Percentiles rank a stretch among this genome's conserved stretches.
These are phyloP conservation scores for Protomyctophum bolini DNA, from an alignment of 2,113 vertebrate species.

Conservation along the genomic window DNA sequence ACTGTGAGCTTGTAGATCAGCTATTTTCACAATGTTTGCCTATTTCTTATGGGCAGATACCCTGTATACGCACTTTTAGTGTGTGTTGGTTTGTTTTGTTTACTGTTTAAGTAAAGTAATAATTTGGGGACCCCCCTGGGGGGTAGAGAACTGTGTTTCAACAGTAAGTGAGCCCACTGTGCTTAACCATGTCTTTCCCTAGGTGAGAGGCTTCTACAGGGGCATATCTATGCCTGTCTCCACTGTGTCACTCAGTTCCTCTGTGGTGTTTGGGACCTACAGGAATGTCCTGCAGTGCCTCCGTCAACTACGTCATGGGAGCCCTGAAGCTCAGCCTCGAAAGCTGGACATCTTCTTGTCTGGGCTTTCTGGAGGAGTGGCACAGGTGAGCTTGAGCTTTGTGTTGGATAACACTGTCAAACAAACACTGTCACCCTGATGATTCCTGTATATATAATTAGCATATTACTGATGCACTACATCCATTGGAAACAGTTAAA, in stretches of 20 bases:
- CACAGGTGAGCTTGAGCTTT: slow-evolving; percentile 70
- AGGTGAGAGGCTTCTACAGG: slow-evolving; percentile 85
- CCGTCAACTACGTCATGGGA: slow-evolving; percentile 74
- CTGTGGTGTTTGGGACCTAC: slow-evolving; percentile 84
- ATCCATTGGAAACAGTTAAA: too few relatives aligned
- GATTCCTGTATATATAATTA: too few relatives aligned
- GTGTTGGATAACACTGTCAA: background rate
- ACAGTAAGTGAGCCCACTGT: background rate
- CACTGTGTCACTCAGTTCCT: slow-evolving; percentile 78
- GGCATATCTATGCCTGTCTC: slow-evolving; percentile 83
- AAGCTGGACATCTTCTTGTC: slow-evolving; percentile 80
- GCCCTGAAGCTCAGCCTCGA: slow-evolving; percentile 51
- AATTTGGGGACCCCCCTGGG: too few relatives aligned
- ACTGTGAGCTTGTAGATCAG: too few relatives aligned
- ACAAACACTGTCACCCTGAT: background rate
- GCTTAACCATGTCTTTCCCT: background rate
- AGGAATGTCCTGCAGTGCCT: slow-evolving; percentile 75
- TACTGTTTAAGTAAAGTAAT: too few relatives aligned
- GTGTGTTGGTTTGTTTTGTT: too few relatives aligned
- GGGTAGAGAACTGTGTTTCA: too few relatives aligned
- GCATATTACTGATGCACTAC: too few relatives aligned
- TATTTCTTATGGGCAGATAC: too few relatives aligned
- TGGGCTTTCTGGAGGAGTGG: slow-evolving; percentile 76
- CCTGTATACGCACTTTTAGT: too few relatives aligned
- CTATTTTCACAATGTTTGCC: too few relatives aligned